Conservation (phyloP, 1,140 invertebrate species). For the Bradysia coprophila region DNA sequence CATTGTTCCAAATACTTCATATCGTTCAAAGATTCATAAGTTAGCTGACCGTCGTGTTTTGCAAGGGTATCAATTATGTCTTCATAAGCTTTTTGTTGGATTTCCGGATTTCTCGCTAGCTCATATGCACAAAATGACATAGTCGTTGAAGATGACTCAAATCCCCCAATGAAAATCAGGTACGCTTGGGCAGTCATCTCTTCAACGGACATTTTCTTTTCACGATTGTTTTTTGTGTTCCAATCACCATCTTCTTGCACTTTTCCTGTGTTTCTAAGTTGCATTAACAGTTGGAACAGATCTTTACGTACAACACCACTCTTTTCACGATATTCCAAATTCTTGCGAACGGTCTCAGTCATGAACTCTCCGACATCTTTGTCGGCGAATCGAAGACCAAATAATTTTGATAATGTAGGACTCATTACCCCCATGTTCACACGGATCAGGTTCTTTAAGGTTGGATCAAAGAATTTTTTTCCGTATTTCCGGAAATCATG, state of each 20-base stretch:
- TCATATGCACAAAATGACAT: conserved; percentile 28
- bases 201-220: conserved; percentile 1
- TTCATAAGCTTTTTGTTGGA: conserved; percentile 31
- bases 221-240: not conserved
- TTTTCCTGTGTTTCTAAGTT: conserved; percentile 23
- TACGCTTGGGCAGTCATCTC: conserved; percentile 2
- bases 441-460: not conserved
- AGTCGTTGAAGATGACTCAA: conserved; percentile 38
- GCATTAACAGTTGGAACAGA: conserved; percentile 28
- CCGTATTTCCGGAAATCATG: conserved; percentile 8
- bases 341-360: conserved; percentile 25
- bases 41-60: conserved; percentile 24
- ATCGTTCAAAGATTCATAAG: conserved; percentile 26
- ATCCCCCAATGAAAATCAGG: conserved; percentile 12
- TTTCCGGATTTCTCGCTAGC: conserved; percentile 31
- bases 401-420: conserved; percentile 6
- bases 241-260: conserved; percentile 4
- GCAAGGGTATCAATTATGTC: conserved; percentile 28
- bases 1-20: conserved; percentile 29
- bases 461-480: not conserved
- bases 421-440: not conserved
- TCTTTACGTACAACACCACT: conserved; percentile 24
- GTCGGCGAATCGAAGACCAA: conserved; percentile 20
- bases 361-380: conserved; percentile 27
- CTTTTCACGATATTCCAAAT: conserved; percentile 25